Conservation (phyloP, 2,797 vertebrate genomes). For the Fratercula arctica region DNA sequence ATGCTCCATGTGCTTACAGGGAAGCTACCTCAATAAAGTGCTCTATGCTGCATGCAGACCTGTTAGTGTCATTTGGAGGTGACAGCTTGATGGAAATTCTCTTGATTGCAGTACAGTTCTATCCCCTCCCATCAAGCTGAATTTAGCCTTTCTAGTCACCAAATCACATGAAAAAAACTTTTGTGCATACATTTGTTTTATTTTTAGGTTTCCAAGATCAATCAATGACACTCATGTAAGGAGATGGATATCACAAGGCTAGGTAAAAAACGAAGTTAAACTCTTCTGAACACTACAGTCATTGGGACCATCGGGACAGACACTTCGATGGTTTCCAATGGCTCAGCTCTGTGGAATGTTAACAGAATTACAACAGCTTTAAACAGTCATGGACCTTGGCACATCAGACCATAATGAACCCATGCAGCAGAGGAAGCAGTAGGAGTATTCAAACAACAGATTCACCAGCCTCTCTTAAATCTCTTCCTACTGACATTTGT, state of each 20-base stretch:
- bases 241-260: not conserved
- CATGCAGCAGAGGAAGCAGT: not conserved
- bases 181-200: conserved; percentile 27
- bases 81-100: not conserved
- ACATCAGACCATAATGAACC: not conserved
- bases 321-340: not conserved
- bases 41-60: not conserved
- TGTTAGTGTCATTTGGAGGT: not conserved
- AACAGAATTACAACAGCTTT: not conserved
- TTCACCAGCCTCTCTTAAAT: not conserved
- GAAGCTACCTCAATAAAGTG: not conserved
- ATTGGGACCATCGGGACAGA: not conserved
- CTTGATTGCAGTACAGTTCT: conserved; percentile 20
- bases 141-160: conserved; percentile 41
- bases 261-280: not conserved
- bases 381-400: not conserved
- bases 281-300: not conserved
- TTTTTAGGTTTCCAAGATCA: conserved; percentile 47
- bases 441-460: not conserved
- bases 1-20: not conserved
- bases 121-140: conserved; percentile 19
- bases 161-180: conserved; percentile 31
- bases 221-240: conserved; percentile 33
- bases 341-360: not conserved
- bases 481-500: not conserved